phyloP scores from a whole-genome alignment of 1,140 invertebrate species.

The Hermetia illucens region DNA sequence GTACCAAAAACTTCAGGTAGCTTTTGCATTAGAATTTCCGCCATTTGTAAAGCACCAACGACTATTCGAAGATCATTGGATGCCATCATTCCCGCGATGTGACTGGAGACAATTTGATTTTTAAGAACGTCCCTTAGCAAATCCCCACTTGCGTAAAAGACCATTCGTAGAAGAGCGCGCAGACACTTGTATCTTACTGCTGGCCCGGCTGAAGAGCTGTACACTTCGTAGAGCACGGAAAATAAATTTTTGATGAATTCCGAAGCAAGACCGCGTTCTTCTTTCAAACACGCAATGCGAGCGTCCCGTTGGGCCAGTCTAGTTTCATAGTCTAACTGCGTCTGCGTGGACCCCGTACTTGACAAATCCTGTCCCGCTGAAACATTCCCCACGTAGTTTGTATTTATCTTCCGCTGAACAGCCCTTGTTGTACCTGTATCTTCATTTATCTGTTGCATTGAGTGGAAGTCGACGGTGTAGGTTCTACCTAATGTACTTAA shows the following conservation, averaged over 20 bases:
- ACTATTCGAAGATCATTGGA: constrained; percentile 91
- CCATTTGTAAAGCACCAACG: constrained; percentile 93
- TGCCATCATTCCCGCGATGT: constrained; percentile 95
- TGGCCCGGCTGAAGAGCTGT: constrained; percentile 93
- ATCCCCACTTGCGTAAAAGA: constrained; percentile 81
- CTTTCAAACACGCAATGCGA: constrained; percentile 45
- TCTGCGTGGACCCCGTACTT: constrained; percentile 11
- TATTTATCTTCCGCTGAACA: constrained; percentile 56
- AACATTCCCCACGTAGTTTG: constrained; percentile 21
- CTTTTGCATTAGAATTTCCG: constrained; percentile 91
- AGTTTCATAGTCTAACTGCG: constrained; percentile 6
- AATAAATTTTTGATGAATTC: constrained; percentile 81
- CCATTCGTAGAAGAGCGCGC: constrained; percentile 87
- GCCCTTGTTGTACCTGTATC: constrained; percentile 86
- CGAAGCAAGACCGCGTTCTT: constrained; percentile 53
- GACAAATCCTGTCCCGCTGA: constrained; percentile 19
- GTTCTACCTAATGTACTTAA: constrained; percentile 80
- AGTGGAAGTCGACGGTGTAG: constrained; percentile 90
- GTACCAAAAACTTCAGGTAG: constrained; percentile 86
- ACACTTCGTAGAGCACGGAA: constrained; percentile 87
- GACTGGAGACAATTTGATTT: constrained; percentile 88
- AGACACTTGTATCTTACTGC: constrained; percentile 92
- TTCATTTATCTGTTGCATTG: constrained; percentile 97
- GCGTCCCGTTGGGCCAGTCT: constrained; percentile 33
- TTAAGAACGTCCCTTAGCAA: constrained; percentile 76